These are phyloP conservation scores for Melikaiella ostensackeni DNA, from an alignment of 2,888 invertebrate species.

Conservation along the genomic window DNA sequence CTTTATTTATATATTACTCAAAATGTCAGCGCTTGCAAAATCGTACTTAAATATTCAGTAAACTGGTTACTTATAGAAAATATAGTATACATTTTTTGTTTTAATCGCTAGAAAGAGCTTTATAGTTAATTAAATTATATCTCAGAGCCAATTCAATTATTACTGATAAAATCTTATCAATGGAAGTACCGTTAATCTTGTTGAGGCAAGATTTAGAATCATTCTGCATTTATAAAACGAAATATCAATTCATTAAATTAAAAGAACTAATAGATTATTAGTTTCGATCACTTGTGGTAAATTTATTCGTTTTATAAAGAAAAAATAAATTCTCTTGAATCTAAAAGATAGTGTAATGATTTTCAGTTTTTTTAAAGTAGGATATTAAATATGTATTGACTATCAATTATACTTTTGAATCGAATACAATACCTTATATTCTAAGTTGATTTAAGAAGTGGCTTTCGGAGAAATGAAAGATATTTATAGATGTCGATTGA, in stretches of 20 bases:
- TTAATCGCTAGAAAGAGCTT: neutral
- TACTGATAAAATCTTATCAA: neutral
- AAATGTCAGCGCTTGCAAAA: neutral
- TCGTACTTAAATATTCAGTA: constrained; percentile 6
- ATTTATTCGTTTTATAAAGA: no score
- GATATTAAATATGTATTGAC: no score
- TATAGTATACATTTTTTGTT: neutral
- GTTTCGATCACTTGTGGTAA: neutral
- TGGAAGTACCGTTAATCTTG: neutral
- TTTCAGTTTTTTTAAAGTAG: no score
- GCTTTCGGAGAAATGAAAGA: neutral
- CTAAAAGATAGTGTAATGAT: no score
- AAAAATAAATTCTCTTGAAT: no score
- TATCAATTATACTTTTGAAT: neutral
- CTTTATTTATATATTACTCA: no score
- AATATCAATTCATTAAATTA: no score
- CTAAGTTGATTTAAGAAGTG: neutral
- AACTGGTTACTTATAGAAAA: constrained; percentile 15
- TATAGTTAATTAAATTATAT: neutral
- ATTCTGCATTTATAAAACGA: no score
- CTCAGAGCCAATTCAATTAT: neutral
- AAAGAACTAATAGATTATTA: no score
- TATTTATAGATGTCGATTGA: neutral
- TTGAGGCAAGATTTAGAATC: no score
- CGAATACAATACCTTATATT: neutral